Base-by-base conservation (phyloP, 2,797 vertebrate genomes). In the Pelochelys cantorii region DNA sequence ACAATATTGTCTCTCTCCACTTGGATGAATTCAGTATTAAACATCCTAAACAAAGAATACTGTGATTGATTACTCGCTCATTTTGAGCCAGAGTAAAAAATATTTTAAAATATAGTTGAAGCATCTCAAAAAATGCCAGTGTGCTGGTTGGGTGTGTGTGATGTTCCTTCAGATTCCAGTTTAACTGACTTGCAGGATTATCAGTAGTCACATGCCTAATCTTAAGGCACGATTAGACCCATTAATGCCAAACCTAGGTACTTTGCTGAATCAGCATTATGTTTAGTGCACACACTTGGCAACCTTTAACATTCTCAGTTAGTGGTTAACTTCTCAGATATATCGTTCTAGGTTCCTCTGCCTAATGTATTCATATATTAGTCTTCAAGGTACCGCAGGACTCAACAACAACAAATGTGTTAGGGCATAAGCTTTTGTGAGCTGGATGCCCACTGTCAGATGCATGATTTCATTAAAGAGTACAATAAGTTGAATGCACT, bases 291-390 rank as follows among this genome's bases (percentile, higher is more conserved):
- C 57, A 23, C 89, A 86, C 84, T 92, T 81, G 37, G 34, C 77
- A 92, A 75, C 13, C 10, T 88, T 75, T 74, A 48, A 88, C 85
- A 87, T 78, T 93, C n/a, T 84, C 62, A 31, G 71, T 56, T 55
- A 53, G 27, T 81, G 77, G 62, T 65, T 52, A 77, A 15, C 48
- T 65, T 65, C 56, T 88, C 48, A n/a, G 10, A 79, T 34, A 18
- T 86, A 86, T 48, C 8, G 68, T 12, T 83, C 84, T 29, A 3
- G 83, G 56, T 85, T 90, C 89, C 27, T 10, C 15, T 87, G n/a
- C 18, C 65, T 85, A 77, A 86, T 52, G 22, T 93, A 88, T 5
- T 11, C 23, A 20, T 23, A 7, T 11, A n/a, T 74, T 84, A 77
- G 42, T 48, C 42, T 48, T 48, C 42, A 48, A 48, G 42, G 42